Evolutionary conservation across 2,888 invertebrate genomes (phyloP).

Genomic region (Platypus cylindrus): DNA sequence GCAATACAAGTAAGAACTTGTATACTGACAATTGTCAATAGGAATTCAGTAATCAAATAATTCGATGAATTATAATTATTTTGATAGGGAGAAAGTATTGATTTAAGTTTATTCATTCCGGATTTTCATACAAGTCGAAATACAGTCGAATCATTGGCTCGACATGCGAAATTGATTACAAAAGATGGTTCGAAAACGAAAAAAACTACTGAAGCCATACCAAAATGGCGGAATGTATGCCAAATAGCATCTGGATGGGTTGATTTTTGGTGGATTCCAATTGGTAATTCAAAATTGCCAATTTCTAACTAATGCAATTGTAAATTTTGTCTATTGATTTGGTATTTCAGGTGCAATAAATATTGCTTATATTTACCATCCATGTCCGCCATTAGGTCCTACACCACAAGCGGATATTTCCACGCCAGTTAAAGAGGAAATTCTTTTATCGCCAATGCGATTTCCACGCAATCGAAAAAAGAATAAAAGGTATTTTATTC

Average conservation of each 20-base stretch:
- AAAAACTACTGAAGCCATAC: conserved; percentile 40
- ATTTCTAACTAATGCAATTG: neutral
- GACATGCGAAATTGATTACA: conserved; percentile 75
- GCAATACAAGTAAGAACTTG: conserved; percentile 60
- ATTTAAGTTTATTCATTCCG: conserved; percentile 79
- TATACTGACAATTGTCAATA: too few relatives aligned
- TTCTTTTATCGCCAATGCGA: conserved; percentile 79
- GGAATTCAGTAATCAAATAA: neutral
- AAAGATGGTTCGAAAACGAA: conserved; percentile 50
- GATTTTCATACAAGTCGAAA: conserved; percentile 82
- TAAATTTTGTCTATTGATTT: neutral
- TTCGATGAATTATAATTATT: conserved; percentile 15
- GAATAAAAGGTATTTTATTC: conserved; percentile 22
- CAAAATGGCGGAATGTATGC: conserved; percentile 77
- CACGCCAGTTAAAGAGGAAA: conserved; percentile 90
- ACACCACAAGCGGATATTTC: conserved; percentile 85
- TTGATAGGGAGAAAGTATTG: conserved; percentile 72
- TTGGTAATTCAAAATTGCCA: conserved; percentile 39
- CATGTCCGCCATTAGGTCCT: conserved; percentile 77
- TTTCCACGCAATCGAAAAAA: conserved; percentile 53
- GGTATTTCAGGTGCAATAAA: conserved; percentile 54
- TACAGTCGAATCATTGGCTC: conserved; percentile 70
- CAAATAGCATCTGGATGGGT: conserved; percentile 67
- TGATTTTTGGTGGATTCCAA: conserved; percentile 93
- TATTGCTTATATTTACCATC: conserved; percentile 85